Percentiles rank a stretch among this genome's conserved stretches.
Evolutionary conservation across 2,888 invertebrate genomes (phyloP).

Genomic region (Ectemnius lituratus): DNA sequence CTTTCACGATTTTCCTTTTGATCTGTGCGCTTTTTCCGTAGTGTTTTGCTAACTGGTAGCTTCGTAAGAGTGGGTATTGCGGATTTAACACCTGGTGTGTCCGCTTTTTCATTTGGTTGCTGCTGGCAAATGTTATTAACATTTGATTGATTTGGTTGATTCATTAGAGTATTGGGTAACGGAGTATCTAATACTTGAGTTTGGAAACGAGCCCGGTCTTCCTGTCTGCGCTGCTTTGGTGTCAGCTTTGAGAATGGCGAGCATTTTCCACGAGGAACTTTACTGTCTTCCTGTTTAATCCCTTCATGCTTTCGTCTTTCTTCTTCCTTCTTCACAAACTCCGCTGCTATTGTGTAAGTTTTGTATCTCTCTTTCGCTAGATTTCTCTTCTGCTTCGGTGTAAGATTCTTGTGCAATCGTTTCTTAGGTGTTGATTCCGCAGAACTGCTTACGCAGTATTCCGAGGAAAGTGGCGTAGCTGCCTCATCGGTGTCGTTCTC

Average conservation of each 20-base stretch:
- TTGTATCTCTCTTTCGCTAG: conserved; percentile 88
- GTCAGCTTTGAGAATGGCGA: conserved; percentile 77
- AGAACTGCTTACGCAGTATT: conserved; percentile 82
- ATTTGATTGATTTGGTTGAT: conserved; percentile 17
- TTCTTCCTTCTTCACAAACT: conserved; percentile 79
- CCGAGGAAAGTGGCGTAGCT: conserved; percentile 84
- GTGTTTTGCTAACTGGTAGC: conserved; percentile 53
- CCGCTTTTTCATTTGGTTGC: conserved; percentile 80
- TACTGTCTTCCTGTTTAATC: conserved; percentile 42
- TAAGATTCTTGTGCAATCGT: conserved; percentile 79
- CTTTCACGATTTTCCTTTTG: conserved; percentile 83
- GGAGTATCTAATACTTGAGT: conserved; percentile 81
- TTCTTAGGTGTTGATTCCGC: conserved; percentile 88
- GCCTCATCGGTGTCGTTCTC: conserved; percentile 82
- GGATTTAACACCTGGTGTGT: conserved; percentile 73
- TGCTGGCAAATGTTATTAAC: conserved; percentile 21
- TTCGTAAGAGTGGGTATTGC: conserved; percentile 67
- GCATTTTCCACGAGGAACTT: conserved; percentile 61
- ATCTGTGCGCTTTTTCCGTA: conserved; percentile 54
- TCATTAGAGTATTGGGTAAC: conserved; percentile 63
- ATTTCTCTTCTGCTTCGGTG: conserved; percentile 88
- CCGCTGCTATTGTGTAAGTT: conserved; percentile 88
- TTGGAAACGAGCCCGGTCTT: conserved; percentile 85
- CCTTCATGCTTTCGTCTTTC: conserved; percentile 63
- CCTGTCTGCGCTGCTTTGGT: conserved; percentile 83